These are phyloP conservation scores for Sebastes kiyomatsui DNA, from an alignment of 2,797 vertebrate species.

Conservation along the genomic window DNA sequence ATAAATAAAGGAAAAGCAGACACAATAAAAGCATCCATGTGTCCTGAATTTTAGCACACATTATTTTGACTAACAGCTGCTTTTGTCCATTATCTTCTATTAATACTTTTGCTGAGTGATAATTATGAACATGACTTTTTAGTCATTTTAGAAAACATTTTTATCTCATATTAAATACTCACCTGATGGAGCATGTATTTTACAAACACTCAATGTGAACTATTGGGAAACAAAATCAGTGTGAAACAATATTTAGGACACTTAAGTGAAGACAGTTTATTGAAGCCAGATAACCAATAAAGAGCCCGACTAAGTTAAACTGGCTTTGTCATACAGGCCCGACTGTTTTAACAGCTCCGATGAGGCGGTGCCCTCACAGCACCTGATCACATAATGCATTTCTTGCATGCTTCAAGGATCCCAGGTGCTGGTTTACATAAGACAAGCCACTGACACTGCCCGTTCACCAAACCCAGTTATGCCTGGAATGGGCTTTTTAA, in stretches of 20 bases:
- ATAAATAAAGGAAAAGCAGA: not conserved
- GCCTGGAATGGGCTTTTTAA: constrained; percentile 79
- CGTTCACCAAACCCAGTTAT: constrained; percentile 66
- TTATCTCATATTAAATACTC: not conserved
- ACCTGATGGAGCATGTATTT: not conserved
- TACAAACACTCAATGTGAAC: not conserved
- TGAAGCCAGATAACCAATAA: not conserved
- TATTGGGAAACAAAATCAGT: not conserved
- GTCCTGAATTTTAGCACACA: not conserved
- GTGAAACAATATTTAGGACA: not conserved
- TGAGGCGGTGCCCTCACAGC: constrained; percentile 19
- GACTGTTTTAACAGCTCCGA: not conserved
- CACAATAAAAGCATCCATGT: not conserved
- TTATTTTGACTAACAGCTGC: not conserved
- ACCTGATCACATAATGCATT: constrained; percentile 66
- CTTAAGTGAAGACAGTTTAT: not conserved
- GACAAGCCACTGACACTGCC: constrained; percentile 39
- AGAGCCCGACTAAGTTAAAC: not conserved
- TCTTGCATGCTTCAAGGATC: constrained; percentile 67
- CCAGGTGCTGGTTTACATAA: constrained; percentile 80
- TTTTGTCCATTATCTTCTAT: not conserved
- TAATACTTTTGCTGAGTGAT: not conserved
- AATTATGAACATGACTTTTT: not conserved
- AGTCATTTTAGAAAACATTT: not conserved
- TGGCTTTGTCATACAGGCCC: not conserved